Conservation (phyloP, 2,888 invertebrate species). For the Dolomedes plantarius region DNA sequence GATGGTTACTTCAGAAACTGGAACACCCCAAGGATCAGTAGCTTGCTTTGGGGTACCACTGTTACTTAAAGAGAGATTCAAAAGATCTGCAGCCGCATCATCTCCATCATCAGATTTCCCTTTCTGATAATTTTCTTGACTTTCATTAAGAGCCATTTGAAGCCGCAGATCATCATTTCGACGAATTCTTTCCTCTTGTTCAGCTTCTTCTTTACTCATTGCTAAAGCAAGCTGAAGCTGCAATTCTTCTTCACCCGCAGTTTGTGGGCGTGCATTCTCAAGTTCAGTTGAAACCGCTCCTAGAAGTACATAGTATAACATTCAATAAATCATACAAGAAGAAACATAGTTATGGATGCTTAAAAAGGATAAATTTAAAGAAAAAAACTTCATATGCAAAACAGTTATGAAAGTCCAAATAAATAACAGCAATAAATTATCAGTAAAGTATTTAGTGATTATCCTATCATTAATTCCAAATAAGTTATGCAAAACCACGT, state of each 20-base stretch:
- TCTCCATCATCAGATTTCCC: conserved; percentile 48
- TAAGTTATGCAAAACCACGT: too few species aligned
- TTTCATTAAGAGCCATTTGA: conserved; percentile 95
- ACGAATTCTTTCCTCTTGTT: conserved; percentile 94
- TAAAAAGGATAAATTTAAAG: too few species aligned
- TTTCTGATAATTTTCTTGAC: conserved; percentile 84
- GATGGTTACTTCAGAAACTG: conserved; percentile 73
- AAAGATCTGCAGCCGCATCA: conserved; percentile 74
- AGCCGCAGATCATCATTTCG: conserved; percentile 90
- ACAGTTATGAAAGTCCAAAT: too few species aligned
- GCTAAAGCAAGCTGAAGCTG: conserved; percentile 98
- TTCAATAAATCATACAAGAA: too few species aligned
- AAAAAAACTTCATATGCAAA: too few species aligned
- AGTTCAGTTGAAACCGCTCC: conserved; percentile 80
- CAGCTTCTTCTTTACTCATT: conserved; percentile 98
- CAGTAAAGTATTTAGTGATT: too few species aligned
- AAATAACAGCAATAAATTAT: too few species aligned
- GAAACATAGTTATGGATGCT: too few species aligned
- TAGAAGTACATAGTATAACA: too few species aligned
- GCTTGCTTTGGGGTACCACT: conserved; percentile 34
- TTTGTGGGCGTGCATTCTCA: conserved; percentile 95
- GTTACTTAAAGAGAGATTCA: conserved; percentile 62
- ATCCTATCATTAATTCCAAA: too few species aligned
- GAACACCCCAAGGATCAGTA: conserved; percentile 81
- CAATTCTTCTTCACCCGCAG: conserved; percentile 97